These are phyloP conservation scores for Acestrorhynchus altus DNA, from an alignment of 2,797 vertebrate genomes.

Conservation along the genomic window DNA sequence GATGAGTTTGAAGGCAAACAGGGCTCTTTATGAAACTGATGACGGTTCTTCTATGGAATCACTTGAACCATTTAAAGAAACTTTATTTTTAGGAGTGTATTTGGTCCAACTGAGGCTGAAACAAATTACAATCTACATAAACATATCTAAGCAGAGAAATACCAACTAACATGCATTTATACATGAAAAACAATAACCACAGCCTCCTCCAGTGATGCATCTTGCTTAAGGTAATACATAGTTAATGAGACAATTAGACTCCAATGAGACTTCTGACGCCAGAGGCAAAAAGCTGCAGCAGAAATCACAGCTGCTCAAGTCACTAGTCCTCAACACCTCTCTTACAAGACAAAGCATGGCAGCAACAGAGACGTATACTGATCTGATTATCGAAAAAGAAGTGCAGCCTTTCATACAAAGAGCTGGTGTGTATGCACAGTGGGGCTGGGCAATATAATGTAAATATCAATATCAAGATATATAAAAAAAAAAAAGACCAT, in stretches of 20 bases:
- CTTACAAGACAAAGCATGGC: not conserved
- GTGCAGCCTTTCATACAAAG: not conserved
- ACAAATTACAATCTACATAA: not conserved
- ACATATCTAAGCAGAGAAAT: not conserved
- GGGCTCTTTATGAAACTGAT: too few relatives aligned
- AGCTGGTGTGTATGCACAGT: not conserved
- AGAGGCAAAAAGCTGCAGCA: constrained; percentile 16
- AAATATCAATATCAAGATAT: too few relatives aligned
- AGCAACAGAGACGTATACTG: not conserved
- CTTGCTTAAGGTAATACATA: constrained; percentile 48
- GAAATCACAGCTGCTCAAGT: constrained; percentile 25
- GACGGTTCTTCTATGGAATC: too few relatives aligned
- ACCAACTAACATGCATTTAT: constrained; percentile 26
- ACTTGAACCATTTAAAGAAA: too few relatives aligned
- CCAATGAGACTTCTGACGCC: constrained; percentile 35
- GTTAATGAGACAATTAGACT: constrained; percentile 57
- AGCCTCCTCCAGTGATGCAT: constrained; percentile 9
- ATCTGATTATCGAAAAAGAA: not conserved
- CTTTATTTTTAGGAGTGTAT: too few relatives aligned
- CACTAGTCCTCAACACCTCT: constrained; percentile 13
- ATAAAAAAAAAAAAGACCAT: too few relatives aligned
- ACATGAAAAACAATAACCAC: constrained; percentile 18
- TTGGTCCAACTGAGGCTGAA: too few relatives aligned
- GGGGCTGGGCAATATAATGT: too few relatives aligned
- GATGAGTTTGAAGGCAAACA: too few relatives aligned